These are phyloP conservation scores for Carassius gibelio DNA, from an alignment of 2,113 vertebrate species.

Conservation along the genomic window DNA sequence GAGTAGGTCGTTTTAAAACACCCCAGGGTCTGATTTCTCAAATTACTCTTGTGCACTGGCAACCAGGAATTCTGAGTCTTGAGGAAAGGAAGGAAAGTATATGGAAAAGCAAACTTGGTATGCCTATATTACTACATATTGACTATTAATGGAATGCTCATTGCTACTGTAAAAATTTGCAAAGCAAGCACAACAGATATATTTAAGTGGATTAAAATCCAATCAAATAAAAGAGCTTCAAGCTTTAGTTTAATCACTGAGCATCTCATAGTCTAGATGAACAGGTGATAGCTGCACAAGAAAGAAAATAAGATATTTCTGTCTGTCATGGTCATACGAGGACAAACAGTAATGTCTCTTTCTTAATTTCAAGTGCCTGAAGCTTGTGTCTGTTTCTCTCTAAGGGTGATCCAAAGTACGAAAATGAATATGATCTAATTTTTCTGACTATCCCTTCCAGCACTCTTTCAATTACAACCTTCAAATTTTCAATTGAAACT, in stretches of 20 bases:
- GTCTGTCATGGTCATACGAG: neutral
- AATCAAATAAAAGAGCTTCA: neutral
- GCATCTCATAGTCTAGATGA: neutral
- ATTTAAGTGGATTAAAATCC: neutral
- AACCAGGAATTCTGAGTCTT: slow-evolving; percentile 22
- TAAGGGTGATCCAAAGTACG: slow-evolving; percentile 56
- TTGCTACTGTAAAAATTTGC: neutral
- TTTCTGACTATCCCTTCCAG: slow-evolving; percentile 53
- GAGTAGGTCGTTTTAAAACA: slow-evolving; percentile 34
- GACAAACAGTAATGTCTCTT: neutral
- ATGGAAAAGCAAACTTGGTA: neutral
- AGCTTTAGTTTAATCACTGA: neutral
- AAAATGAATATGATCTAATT: slow-evolving; percentile 67
- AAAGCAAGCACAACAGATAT: neutral
- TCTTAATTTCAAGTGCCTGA: neutral
- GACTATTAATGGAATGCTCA: neutral
- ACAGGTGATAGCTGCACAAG: neutral
- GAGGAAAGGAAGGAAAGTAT: neutral
- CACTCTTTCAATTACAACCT: slow-evolving; percentile 69
- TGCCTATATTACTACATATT: neutral
- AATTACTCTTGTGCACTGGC: slow-evolving; percentile 59
- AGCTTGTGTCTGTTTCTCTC: slow-evolving; percentile 53
- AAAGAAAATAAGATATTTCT: neutral
- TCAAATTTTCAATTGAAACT: slow-evolving; percentile 62
- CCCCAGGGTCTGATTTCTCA: slow-evolving; percentile 65